phyloP scores from a whole-genome alignment of 2,113 vertebrate species.

The Fregetta grallaria region DNA sequence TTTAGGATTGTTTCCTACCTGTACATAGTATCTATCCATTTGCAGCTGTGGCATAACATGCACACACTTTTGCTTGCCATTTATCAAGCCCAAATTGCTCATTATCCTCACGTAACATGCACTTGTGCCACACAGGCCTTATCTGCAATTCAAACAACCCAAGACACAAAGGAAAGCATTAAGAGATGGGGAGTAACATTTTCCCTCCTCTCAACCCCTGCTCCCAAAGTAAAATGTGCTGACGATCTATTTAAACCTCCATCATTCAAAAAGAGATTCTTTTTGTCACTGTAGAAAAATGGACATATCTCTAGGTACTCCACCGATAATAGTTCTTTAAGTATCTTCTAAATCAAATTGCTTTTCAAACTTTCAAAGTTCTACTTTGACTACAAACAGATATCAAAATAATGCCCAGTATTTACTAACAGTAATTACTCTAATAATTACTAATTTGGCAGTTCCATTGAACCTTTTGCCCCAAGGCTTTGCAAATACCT shows the following conservation, averaged over 20 bases:
- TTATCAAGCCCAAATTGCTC: neutral
- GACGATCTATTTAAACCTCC: neutral
- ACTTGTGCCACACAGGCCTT: neutral
- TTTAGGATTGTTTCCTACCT: neutral
- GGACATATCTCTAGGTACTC: neutral
- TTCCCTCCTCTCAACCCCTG: neutral
- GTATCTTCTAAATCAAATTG: neutral
- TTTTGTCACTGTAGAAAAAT: neutral
- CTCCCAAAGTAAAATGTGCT: neutral
- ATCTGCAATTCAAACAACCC: neutral
- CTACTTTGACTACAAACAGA: neutral
- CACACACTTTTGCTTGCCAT: neutral
- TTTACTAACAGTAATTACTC: neutral
- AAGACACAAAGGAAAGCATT: neutral
- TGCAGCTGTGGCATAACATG: neutral
- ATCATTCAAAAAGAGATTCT: neutral
- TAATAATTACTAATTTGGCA: neutral
- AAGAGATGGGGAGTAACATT: neutral
- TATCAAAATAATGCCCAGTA: neutral
- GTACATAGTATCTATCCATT: rapidly evolving
- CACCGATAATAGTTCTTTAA: neutral
- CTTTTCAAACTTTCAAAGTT: neutral
- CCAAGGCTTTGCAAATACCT: neutral
- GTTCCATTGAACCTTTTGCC: neutral
- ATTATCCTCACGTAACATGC: neutral